These are phyloP conservation scores for Emydura subglobosa DNA, from an alignment of 2,113 vertebrate species.

Conservation along the genomic window DNA sequence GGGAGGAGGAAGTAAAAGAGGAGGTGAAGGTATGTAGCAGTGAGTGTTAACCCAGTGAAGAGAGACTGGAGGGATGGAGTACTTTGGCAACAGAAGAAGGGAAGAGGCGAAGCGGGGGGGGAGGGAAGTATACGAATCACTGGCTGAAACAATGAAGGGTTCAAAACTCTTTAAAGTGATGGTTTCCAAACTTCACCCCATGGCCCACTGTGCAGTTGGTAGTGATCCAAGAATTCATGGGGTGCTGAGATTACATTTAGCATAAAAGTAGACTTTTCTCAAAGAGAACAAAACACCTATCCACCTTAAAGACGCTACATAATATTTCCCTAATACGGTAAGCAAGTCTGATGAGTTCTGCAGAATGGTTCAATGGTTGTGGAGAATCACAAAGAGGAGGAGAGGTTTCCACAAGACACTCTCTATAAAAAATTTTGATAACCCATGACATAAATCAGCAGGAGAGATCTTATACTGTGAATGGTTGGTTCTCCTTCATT, in stretches of 20 bases:
- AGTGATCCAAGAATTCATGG: not conserved
- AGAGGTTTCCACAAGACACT: not conserved
- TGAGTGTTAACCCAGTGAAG: not conserved
- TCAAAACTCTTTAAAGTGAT: not conserved
- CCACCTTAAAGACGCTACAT: not conserved
- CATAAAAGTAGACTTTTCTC: not conserved
- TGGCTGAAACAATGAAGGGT: not conserved
- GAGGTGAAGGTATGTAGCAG: fast-evolving
- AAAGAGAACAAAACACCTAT: not conserved
- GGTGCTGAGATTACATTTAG: not conserved
- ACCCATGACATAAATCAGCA: not conserved
- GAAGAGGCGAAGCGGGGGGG: not conserved
- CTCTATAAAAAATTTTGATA: not conserved
- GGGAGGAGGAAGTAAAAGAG: not conserved
- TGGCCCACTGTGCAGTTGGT: not conserved
- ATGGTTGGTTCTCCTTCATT: not conserved
- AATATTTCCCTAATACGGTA: not conserved
- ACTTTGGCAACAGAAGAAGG: not conserved
- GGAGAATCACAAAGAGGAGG: not conserved
- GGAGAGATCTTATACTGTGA: not conserved
- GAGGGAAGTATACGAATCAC: fast-evolving
- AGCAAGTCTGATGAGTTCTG: not conserved
- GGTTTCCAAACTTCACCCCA: not conserved
- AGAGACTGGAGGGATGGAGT: not conserved
- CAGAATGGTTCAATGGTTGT: not conserved